Base-by-base conservation (phyloP, 2,888 invertebrate genomes). In the Apodemia duryi region DNA sequence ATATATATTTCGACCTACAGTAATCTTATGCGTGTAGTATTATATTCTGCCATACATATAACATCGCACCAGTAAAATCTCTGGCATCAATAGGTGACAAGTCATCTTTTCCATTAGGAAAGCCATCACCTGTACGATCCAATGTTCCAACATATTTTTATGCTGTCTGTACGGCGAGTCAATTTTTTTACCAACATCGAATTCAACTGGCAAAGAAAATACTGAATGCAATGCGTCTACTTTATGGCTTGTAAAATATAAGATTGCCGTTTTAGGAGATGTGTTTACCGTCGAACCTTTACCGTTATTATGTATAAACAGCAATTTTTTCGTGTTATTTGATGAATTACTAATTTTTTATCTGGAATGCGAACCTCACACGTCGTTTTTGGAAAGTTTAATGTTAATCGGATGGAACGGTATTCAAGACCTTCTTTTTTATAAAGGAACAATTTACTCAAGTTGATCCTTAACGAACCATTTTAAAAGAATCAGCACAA, bases 211-310 rank as follows among this genome's bases (percentile, higher is more conserved):
- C 2, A 71, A 70, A 71, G 69, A 70, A 73, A 72, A 74, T 66
- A 71, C 67, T 68, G 68, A 70, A 72, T 73, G 72, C 73, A 73
- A 70, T 73, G 70, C 66, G 64, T 63, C 69, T 66, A 66, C 67
- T 71, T 68, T 66, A 70, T 69, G 66, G 65, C 67, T 68, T 69
- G 67, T 65, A 66, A 69, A 69, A 66, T 68, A 67, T 63, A 43
- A 64, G 66, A 65, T 60, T 49, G 63, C 71, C 70, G 67, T 71
- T 69, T 71, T 67, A 67, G 70, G 70, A 61, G 60, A 46, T 29
- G 49, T 63, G 62, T 67, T 66, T 63, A 68, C 64, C 65, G 62
- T 60, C 66, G 64, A 46, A 65, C 46, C n/a, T n/a, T 66, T 65
- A 52, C 69, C 67, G 71, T 71, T 71, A 70, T 66, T 65, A 65